phyloP scores from a whole-genome alignment of 2,797 vertebrate species.

The Distichodus sexfasciatus region DNA sequence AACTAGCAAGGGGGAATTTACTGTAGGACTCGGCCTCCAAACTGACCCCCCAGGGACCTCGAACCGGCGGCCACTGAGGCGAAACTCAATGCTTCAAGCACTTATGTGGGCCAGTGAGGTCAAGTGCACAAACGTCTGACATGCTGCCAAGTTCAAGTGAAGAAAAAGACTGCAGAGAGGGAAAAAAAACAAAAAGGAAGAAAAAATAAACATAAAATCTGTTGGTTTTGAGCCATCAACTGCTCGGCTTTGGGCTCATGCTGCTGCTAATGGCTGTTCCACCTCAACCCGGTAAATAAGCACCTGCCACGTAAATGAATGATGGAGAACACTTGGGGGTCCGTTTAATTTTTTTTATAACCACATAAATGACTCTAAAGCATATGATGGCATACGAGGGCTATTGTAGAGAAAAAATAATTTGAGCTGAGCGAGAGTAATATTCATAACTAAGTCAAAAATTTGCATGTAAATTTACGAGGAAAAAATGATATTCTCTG shows the following conservation, averaged over 20 bases:
- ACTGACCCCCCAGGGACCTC: slow-evolving; percentile 15
- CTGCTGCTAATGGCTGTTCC: not conserved
- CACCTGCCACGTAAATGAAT: not conserved
- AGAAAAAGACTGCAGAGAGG: not conserved
- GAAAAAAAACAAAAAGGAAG: not conserved
- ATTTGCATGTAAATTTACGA: no score
- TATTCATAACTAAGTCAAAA: no score
- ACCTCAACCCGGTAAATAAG: not conserved
- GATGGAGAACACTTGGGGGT: not conserved
- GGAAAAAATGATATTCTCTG: no score
- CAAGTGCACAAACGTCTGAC: slow-evolving; percentile 53
- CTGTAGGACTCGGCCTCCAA: no score
- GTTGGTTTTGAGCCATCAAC: not conserved
- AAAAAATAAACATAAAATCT: not conserved
- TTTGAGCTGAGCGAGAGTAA: no score
- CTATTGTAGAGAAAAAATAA: no score
- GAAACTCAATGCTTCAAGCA: slow-evolving; percentile 21
- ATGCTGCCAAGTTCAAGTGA: slow-evolving; percentile 41
- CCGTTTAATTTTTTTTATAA: not conserved
- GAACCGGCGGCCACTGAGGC: slow-evolving; percentile 15
- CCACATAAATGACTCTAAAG: no score
- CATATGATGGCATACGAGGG: no score
- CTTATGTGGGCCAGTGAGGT: slow-evolving; percentile 37
- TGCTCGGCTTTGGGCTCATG: not conserved
- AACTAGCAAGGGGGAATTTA: no score